Evolutionary conservation across 2,888 invertebrate genomes (phyloP).

Genomic region (Drosophila mulleri): DNA sequence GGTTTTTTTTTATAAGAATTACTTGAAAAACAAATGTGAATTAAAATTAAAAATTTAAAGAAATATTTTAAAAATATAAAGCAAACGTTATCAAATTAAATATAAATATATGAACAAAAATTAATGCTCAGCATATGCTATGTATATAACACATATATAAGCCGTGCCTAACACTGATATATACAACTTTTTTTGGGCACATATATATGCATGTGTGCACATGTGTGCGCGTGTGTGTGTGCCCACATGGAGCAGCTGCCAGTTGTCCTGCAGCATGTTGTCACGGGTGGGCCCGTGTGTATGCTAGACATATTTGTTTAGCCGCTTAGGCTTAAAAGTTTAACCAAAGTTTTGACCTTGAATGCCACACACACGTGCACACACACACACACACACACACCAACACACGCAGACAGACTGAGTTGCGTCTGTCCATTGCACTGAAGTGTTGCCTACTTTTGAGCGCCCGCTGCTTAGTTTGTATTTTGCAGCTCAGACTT

Average conservation of each 20-base stretch:
- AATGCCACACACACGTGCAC: slow-evolving; percentile 27
- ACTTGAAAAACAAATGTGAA: no score
- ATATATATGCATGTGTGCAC: not conserved
- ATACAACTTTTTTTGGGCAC: not conserved
- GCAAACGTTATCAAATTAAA: not conserved
- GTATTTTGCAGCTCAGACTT: slow-evolving; percentile 58
- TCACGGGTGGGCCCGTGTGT: slow-evolving; percentile 34
- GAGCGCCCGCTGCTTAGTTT: slow-evolving; percentile 28
- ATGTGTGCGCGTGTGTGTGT: not conserved
- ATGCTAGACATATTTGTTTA: slow-evolving; percentile 56
- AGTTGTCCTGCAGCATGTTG: slow-evolving; percentile 35
- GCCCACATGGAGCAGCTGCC: slow-evolving; percentile 44
- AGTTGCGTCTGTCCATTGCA: slow-evolving; percentile 20
- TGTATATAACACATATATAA: not conserved
- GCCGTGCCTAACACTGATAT: not conserved
- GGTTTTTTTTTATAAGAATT: not conserved
- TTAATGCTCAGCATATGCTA: not conserved
- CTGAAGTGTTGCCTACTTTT: slow-evolving; percentile 28
- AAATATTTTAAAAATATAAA: not conserved
- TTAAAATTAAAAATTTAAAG: not conserved
- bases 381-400: not conserved
- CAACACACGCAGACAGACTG: not conserved
- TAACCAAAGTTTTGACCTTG: slow-evolving; percentile 58
- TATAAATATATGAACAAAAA: not conserved
- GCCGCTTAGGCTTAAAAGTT: slow-evolving; percentile 61